A percentile compares a stretch with the other conserved stretches of the same genome.
These are phyloP conservation scores for Redunca redunca DNA, from an alignment of 2,113 vertebrate genomes.

Conservation along the genomic window DNA sequence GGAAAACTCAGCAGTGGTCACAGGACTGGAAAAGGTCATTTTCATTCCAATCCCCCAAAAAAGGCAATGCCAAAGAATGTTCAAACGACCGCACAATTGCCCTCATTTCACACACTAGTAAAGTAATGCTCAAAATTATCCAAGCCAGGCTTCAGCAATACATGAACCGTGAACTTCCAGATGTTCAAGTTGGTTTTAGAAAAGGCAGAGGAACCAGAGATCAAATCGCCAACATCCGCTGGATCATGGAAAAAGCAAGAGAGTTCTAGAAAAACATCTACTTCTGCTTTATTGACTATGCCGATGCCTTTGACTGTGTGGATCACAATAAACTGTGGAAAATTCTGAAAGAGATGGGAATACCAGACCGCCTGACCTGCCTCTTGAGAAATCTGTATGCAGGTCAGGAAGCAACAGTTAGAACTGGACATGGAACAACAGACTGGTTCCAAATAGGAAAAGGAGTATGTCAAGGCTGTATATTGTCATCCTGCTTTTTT, in stretches of 20 bases:
- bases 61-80: background rate
- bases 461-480: background rate
- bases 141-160: background rate
- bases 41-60: background rate
- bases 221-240: background rate
- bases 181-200: background rate
- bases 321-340: background rate
- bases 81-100: background rate
- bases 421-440: background rate
- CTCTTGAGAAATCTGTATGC: background rate
- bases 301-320: background rate
- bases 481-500: background rate
- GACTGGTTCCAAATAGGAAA: background rate
- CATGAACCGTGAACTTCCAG: accelerated
- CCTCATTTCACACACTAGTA: accelerated
- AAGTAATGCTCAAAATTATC: background rate
- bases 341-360: background rate
- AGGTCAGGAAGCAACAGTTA: background rate
- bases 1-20: background rate
- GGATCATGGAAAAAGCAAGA: background rate
- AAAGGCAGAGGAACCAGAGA: background rate
- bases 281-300: background rate
- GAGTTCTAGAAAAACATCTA: background rate
- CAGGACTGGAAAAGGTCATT: background rate
- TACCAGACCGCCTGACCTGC: background rate